Percentiles rank a stretch among this genome's conserved stretches.
These are phyloP conservation scores for Spheniscus mendiculus DNA, from an alignment of 2,113 vertebrate species.

Conservation along the genomic window DNA sequence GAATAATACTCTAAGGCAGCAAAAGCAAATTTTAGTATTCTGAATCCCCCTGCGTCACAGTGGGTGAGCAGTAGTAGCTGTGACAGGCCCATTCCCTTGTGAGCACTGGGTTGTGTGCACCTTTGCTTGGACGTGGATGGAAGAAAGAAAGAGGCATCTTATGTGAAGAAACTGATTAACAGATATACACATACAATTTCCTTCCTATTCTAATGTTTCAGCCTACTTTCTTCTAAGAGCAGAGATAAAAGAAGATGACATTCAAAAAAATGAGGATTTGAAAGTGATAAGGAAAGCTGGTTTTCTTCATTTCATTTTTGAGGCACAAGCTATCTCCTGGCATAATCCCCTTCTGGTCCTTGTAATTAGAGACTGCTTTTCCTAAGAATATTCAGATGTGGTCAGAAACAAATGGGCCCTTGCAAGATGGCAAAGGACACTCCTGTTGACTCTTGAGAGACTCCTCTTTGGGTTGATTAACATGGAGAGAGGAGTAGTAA, in stretches of 20 bases:
- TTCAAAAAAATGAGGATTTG: not conserved
- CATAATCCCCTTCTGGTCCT: not conserved
- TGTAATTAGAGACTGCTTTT: not conserved
- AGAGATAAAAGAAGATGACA: not conserved
- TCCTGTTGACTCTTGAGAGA: not conserved
- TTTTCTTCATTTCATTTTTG: not conserved
- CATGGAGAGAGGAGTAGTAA: not conserved
- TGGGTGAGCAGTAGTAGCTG: not conserved
- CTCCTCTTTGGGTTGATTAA: not conserved
- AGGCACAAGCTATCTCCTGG: not conserved
- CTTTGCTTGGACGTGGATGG: not conserved
- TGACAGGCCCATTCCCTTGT: not conserved
- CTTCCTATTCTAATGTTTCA: not conserved
- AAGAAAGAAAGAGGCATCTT: not conserved
- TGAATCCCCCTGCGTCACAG: rapidly evolving
- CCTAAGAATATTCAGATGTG: not conserved
- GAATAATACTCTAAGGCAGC: not conserved
- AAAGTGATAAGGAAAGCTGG: not conserved
- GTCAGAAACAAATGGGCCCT: not conserved
- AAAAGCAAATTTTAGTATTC: not conserved
- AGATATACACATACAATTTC: not conserved
- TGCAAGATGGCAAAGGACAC: not conserved
- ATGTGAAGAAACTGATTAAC: not conserved
- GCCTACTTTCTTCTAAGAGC: not conserved
- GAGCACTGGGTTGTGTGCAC: not conserved